A percentile compares a stretch with the other conserved stretches of the same genome.
Conservation (phyloP, 2,113 vertebrate genomes). For the Sturnira hondurensis region DNA sequence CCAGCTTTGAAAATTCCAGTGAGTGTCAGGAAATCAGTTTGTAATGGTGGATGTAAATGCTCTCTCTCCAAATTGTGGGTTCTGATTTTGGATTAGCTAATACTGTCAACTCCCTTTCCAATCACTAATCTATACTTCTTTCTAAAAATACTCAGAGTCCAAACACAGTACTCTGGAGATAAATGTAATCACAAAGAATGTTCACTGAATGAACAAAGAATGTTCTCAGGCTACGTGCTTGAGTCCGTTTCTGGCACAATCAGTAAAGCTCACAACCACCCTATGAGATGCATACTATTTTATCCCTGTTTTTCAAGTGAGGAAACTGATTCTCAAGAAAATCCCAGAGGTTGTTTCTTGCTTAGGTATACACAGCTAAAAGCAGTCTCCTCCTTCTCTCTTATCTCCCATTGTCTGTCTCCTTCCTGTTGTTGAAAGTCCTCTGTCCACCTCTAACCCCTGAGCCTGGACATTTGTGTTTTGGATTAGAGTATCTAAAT, state of each 20-base stretch:
- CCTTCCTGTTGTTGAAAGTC: background rate
- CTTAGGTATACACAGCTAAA: background rate
- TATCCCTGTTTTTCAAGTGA: background rate
- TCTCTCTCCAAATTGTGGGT: background rate
- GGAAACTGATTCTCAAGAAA: background rate
- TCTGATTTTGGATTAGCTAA: background rate
- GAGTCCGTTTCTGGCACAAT: slow-evolving; percentile 11
- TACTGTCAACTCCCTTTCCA: background rate
- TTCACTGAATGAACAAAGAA: slow-evolving; percentile 40
- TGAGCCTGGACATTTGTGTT: background rate
- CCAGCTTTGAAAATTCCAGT: background rate
- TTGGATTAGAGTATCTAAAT: background rate
- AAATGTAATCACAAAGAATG: slow-evolving; percentile 37
- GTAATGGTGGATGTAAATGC: background rate
- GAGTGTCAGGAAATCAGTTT: background rate
- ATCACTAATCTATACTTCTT: slow-evolving; percentile 5
- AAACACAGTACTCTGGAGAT: slow-evolving; percentile 24
- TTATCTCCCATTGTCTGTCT: background rate
- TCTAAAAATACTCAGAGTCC: background rate
- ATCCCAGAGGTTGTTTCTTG: background rate
- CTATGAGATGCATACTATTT: background rate
- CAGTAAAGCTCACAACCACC: background rate
- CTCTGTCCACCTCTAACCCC: background rate
- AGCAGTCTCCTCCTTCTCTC: background rate
- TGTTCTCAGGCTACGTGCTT: background rate